Evolutionary conservation across 2,113 vertebrate genomes (phyloP), one percentile per base, ranked within the genome.

Genomic region (Mola mola): DNA sequence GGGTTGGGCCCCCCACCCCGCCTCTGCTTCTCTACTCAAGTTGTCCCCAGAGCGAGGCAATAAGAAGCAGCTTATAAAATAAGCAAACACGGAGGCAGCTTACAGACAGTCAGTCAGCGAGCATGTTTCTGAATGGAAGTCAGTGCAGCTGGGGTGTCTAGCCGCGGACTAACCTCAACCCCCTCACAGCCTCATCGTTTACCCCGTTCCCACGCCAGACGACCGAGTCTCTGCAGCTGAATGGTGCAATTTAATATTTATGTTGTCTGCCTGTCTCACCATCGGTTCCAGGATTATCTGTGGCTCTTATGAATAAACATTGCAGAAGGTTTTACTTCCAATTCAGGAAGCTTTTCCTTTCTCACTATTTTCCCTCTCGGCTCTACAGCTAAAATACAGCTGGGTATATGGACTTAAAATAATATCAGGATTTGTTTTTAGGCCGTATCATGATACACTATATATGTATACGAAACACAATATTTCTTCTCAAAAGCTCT

Each of bases 101-200:
- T 55, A 66, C 79, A 83, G 82, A 85, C 78, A 52, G 68, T 24
- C 57, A 77, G 82, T 8, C 72, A 60, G 75, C 56, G 81, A 73
- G 76, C 70, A 25, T 84, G 85, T 87, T 82, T 85, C 75, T 89
- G 81, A 92, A 91, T 91, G 82, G 75, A 89, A 76, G 88, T 82
- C 53, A 20, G 88, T 88, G 87, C 93, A 94, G 93, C 93, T 93
- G 93, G 85, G 80, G 74, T 40, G 92, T 93, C 91, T 93, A 83
- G 90, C 85, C 89, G 9, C 50, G 16, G 79, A 85, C 89, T 78
- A 85, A 69, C 68, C 9, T 22, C 86, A 8, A 24, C 57, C 55
- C 65, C 68, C 72, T 70, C 59, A 21, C 67, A 48, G 17, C 73
- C 80, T 78, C 40, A 67, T 84, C 77, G 77, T 62, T 53, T 79